phyloP scores from a whole-genome alignment of 2,888 invertebrate genomes.

The Seira musarum region DNA sequence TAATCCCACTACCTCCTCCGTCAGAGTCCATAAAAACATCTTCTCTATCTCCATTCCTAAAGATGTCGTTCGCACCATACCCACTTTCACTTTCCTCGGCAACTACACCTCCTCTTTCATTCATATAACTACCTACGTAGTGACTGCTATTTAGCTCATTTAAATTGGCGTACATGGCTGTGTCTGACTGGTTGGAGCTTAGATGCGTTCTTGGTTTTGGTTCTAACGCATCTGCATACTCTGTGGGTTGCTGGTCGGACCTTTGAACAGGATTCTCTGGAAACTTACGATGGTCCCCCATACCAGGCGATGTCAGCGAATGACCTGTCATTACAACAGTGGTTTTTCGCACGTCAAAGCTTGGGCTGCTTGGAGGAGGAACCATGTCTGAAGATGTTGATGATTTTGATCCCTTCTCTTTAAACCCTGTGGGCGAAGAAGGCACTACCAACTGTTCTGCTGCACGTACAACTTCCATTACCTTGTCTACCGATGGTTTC shows the following conservation, averaged over 20 bases:
- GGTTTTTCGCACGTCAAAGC: conserved; percentile 83
- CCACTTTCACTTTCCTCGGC: conserved; percentile 33
- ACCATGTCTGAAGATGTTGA: conserved; percentile 72
- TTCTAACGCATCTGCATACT: conserved; percentile 50
- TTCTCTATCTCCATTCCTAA: conserved; percentile 42
- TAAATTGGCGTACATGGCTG: conserved; percentile 61
- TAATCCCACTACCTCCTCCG: conserved; percentile 33
- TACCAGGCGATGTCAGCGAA: conserved; percentile 68
- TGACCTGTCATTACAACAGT: conserved; percentile 96
- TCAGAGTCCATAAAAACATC: conserved; percentile 54
- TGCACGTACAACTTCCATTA: conserved; percentile 91
- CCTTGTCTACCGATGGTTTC: conserved; percentile 71
- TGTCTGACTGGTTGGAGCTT: conserved; percentile 29
- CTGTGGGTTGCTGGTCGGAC: neutral
- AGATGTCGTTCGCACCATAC: conserved; percentile 22
- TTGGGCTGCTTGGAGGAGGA: conserved; percentile 71
- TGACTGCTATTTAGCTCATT: conserved; percentile 51
- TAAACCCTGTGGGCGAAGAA: conserved; percentile 72
- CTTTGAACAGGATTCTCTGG: conserved; percentile 22
- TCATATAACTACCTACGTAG: conserved; percentile 1
- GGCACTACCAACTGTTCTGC: conserved; percentile 84
- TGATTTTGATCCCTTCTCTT: conserved; percentile 59
- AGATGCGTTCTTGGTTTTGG: conserved; percentile 64
- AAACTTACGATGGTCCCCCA: conserved; percentile 67
- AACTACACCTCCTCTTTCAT: neutral